Evolutionary conservation across 2,113 vertebrate genomes (phyloP).

Genomic region (Notiomystis cincta): DNA sequence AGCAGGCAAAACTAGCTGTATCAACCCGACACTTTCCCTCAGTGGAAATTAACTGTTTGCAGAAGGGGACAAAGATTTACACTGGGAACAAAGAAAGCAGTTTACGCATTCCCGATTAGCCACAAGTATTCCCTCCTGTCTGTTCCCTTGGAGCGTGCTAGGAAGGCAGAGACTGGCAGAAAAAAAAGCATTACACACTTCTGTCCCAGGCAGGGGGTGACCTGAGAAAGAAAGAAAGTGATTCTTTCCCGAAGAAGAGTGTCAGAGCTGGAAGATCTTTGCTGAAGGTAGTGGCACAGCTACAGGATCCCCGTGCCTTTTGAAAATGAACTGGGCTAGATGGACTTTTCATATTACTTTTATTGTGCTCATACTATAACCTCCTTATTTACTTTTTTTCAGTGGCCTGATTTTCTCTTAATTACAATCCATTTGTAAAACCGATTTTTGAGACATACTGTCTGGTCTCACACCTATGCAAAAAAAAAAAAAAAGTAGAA

Average conservation of each 20-base stretch:
- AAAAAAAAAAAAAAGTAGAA: neutral
- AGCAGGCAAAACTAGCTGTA: neutral
- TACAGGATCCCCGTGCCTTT: neutral
- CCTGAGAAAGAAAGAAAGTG: neutral
- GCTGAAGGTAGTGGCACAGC: neutral
- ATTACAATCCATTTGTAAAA: neutral
- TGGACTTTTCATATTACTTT: neutral
- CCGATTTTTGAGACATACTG: neutral
- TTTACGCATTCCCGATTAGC: neutral
- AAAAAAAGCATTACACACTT: neutral
- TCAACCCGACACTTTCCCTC: neutral
- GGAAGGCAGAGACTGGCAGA: neutral
- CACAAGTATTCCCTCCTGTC: neutral
- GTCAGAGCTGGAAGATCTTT: neutral
- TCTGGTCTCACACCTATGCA: neutral
- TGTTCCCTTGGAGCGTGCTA: neutral
- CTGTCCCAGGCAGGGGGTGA: neutral
- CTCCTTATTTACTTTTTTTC: neutral
- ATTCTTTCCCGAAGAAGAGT: neutral
- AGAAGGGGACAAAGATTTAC: neutral
- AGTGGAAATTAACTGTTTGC: neutral
- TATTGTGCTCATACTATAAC: neutral
- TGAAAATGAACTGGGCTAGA: neutral
- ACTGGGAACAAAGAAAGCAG: neutral
- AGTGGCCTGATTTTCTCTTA: neutral